These are phyloP conservation scores for Platanista minor DNA, from an alignment of 2,113 vertebrate species.

Conservation along the genomic window DNA sequence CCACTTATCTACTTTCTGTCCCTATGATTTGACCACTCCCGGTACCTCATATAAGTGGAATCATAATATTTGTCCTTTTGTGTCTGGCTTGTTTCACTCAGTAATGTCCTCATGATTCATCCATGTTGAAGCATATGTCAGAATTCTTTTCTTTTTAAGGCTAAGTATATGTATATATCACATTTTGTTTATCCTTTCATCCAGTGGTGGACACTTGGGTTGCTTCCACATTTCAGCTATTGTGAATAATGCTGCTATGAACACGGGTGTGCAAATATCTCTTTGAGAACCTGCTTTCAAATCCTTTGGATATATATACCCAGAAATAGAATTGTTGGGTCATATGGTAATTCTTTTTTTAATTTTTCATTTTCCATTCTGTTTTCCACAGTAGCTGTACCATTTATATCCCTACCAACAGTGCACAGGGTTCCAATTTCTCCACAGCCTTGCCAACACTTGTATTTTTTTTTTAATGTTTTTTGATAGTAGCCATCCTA, in stretches of 20 bases:
- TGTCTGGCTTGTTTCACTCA: neutral
- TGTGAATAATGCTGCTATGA: neutral
- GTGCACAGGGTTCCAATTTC: neutral
- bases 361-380: too few relatives aligned
- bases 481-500: neutral
- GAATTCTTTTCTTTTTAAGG: neutral
- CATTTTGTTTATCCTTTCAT: neutral
- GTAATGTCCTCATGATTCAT: neutral
- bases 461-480: neutral
- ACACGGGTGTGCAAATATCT: neutral
- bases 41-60: neutral
- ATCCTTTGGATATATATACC: neutral
- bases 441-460: neutral
- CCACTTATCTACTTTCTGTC: neutral
- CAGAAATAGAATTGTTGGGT: neutral
- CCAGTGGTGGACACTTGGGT: neutral
- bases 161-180: neutral
- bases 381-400: too few relatives aligned
- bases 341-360: neutral
- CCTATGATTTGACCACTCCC: neutral
- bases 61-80: neutral
- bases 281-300: neutral
- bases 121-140: neutral
- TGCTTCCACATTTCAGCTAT: neutral
- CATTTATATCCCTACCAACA: too few relatives aligned